Evolutionary conservation across 2,113 vertebrate genomes (phyloP).

Genomic region (Gorsachius goisagi): DNA sequence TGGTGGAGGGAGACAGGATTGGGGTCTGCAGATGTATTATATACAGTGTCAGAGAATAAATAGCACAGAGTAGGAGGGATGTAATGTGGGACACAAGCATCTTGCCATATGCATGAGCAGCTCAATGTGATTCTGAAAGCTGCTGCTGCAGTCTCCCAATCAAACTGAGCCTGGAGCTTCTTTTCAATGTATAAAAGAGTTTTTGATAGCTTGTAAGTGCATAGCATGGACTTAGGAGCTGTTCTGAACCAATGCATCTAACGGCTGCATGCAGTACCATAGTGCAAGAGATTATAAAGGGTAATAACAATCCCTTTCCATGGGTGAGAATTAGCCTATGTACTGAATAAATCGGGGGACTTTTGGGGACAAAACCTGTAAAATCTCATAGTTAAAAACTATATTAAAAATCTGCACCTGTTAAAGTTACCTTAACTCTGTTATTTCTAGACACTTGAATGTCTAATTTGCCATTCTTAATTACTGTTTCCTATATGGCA

Average conservation of each 20-base stretch:
- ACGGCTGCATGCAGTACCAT: not conserved
- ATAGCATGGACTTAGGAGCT: not conserved
- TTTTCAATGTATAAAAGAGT: not conserved
- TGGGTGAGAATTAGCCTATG: not conserved
- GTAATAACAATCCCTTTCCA: not conserved
- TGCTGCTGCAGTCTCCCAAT: not conserved
- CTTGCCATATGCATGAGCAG: accelerated
- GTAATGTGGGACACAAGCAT: not conserved
- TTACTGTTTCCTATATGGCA: not conserved
- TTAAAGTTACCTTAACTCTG: not conserved
- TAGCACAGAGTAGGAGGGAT: accelerated
- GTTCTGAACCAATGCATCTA: not conserved
- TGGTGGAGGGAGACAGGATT: not conserved
- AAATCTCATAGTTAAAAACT: not conserved
- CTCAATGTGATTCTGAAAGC: not conserved
- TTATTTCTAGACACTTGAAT: not conserved
- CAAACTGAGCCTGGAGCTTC: not conserved
- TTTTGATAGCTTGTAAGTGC: not conserved
- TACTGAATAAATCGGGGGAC: not conserved
- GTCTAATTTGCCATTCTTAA: not conserved
- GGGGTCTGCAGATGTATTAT: not conserved
- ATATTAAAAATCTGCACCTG: not conserved
- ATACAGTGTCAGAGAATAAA: not conserved
- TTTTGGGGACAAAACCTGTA: not conserved
- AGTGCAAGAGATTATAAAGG: not conserved